Evolutionary conservation across 2,888 invertebrate species (phyloP).

Genomic region (Dicyrtomina minuta): DNA sequence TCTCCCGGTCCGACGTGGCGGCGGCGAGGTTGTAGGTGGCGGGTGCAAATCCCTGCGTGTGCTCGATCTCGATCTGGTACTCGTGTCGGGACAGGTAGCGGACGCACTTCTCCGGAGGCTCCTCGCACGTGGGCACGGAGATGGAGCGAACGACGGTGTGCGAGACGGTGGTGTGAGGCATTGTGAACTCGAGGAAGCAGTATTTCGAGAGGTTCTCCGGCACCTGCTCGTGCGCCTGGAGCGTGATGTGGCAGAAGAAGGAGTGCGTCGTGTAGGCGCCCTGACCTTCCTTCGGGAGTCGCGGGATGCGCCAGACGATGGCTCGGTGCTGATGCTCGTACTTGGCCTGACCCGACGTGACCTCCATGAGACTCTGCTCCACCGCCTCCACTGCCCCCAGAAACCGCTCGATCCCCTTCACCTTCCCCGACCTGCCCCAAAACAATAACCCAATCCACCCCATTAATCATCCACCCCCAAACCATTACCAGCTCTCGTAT

Average conservation of each 20-base stretch:
- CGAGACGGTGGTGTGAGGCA: constrained; percentile 93
- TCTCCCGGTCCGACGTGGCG: constrained; percentile 36
- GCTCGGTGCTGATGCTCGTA: constrained; percentile 97
- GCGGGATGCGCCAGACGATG: constrained; percentile 96
- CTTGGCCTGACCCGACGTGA: constrained; percentile 94
- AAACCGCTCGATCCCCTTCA: constrained; percentile 90
- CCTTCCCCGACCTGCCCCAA: constrained; percentile 69
- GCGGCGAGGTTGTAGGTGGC: constrained; percentile 50
- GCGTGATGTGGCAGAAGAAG: constrained; percentile 87
- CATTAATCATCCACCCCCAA: too few species aligned
- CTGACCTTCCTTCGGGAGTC: constrained; percentile 97
- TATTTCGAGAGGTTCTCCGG: constrained; percentile 87
- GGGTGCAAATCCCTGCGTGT: constrained; percentile 46
- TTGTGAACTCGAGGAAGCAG: constrained; percentile 93
- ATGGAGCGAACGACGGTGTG: constrained; percentile 95
- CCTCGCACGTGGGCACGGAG: constrained; percentile 71
- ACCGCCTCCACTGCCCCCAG: constrained; percentile 86
- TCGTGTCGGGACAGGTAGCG: constrained; percentile 93
- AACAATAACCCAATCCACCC: too few species aligned
- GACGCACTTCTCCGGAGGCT: constrained; percentile 97
- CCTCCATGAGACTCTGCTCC: constrained; percentile 90
- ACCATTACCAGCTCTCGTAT: neutral
- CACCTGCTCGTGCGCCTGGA: constrained; percentile 96
- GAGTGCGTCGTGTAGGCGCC: constrained; percentile 96
- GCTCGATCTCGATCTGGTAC: constrained; percentile 87